Conservation (phyloP, 2,797 vertebrate genomes). For the Oryzias sinensis region DNA sequence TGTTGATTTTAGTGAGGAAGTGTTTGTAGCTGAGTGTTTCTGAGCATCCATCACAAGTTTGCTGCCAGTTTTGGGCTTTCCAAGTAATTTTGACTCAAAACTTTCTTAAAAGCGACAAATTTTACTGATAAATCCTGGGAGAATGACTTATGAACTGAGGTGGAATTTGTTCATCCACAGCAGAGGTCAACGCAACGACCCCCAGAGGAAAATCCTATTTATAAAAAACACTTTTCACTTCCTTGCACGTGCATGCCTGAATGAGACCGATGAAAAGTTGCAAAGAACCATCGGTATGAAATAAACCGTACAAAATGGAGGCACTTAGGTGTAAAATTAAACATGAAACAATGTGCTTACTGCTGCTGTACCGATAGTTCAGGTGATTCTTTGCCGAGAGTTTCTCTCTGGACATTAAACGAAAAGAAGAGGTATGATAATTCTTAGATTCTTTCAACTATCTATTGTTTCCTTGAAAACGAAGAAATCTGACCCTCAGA, state of each 20-base stretch:
- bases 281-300: not conserved
- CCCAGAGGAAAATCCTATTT: not conserved
- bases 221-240: not conserved
- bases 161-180: no score
- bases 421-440: constrained; percentile 14
- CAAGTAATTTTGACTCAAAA: no score
- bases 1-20: no score
- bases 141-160: no score
- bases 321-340: not conserved
- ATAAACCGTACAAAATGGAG: not conserved
- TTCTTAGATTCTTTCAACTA: constrained; percentile 4
- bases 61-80: no score
- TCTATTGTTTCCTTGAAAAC: constrained; percentile 30
- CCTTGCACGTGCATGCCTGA: not conserved
- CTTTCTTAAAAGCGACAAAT: no score
- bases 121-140: no score
- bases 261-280: not conserved
- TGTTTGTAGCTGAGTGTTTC: no score
- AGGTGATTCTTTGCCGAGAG: not conserved
- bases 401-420: constrained; percentile 1
- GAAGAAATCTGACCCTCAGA: constrained; percentile 34
- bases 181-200: no score
- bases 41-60: no score
- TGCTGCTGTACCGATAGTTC: not conserved
- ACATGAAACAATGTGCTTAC: not conserved